Evolutionary conservation across 2,113 vertebrate genomes (phyloP).

Genomic region (Gavialis gangeticus): DNA sequence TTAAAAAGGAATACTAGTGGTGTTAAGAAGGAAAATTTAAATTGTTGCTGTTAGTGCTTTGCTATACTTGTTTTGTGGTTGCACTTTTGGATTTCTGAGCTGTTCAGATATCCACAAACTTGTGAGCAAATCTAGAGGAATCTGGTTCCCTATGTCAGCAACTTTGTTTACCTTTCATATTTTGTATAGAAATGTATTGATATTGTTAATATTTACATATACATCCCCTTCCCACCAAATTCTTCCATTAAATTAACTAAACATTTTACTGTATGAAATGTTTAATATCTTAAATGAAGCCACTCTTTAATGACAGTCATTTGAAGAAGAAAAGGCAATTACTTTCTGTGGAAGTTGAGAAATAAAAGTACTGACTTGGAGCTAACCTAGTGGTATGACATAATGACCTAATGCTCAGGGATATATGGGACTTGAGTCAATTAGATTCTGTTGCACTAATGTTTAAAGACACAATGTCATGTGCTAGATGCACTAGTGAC

Average conservation of each 20-base stretch:
- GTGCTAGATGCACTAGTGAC: background rate
- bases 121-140: slow-evolving; percentile 34
- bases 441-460: slow-evolving; percentile 23
- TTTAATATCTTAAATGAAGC: slow-evolving; percentile 38
- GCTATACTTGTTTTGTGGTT: slow-evolving; percentile 52
- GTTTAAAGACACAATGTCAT: background rate
- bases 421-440: background rate
- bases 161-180: slow-evolving; percentile 28
- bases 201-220: slow-evolving; percentile 19
- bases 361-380: slow-evolving; percentile 36
- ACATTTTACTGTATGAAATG: background rate
- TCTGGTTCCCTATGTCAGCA: slow-evolving; percentile 18
- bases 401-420: slow-evolving; percentile 1
- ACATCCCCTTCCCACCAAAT: slow-evolving; percentile 26
- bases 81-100: slow-evolving; percentile 49
- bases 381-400: slow-evolving; percentile 6
- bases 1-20: background rate
- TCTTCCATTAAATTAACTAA: slow-evolving; percentile 23
- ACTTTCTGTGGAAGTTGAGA: slow-evolving; percentile 75
- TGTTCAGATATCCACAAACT: slow-evolving; percentile 37
- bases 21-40: background rate
- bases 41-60: background rate
- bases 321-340: slow-evolving; percentile 66
- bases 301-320: slow-evolving; percentile 71
- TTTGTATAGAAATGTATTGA: slow-evolving; percentile 11